Evolutionary conservation across 1,140 invertebrate species (phyloP).

Genomic region (Plutomurus gul): DNA sequence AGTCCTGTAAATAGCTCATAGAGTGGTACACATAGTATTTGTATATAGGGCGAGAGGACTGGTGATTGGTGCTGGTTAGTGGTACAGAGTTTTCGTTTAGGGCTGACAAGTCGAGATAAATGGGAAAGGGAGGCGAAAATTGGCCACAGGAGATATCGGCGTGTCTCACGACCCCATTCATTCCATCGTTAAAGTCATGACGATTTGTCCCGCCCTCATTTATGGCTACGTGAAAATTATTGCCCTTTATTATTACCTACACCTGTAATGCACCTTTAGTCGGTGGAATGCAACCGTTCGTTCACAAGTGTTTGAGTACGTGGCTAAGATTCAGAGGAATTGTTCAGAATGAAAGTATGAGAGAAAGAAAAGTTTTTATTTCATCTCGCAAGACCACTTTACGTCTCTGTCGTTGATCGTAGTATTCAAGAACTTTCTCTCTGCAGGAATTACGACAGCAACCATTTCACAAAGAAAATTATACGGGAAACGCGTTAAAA

Average conservation of each 20-base stretch:
- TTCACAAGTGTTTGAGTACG: too few species aligned
- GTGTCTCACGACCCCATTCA: conserved; percentile 11
- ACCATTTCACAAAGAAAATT: too few species aligned
- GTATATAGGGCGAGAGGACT: too few species aligned
- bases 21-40: too few species aligned
- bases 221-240: neutral
- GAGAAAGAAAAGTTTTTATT: neutral
- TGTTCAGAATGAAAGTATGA: neutral
- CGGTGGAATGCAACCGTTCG: too few species aligned
- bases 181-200: conserved; percentile 23
- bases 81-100: neutral
- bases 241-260: neutral
- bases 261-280: neutral
- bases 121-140: conserved; percentile 19
- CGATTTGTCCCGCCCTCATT: conserved; percentile 20
- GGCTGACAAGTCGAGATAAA: conserved; percentile 3
- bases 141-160: neutral
- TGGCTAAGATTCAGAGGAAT: too few species aligned
- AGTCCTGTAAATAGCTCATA: too few species aligned
- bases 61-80: too few species aligned
- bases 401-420: too few species aligned
- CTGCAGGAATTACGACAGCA: too few species aligned
- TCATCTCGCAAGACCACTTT: too few species aligned
- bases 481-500: neutral
- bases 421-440: neutral